phyloP scores from a whole-genome alignment of 2,113 vertebrate species.

The Eupsittula cactorum region DNA sequence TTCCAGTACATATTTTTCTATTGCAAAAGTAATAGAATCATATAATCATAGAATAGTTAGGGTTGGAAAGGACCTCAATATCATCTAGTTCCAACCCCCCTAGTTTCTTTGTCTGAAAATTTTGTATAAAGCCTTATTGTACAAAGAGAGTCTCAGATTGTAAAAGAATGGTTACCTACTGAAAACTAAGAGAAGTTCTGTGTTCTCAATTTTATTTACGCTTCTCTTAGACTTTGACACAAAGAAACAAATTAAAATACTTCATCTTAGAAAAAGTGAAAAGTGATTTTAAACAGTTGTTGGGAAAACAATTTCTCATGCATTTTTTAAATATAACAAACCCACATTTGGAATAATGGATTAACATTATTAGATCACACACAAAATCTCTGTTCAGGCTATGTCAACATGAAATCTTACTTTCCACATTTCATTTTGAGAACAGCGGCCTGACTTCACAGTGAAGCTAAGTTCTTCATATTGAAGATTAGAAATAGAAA shows the following conservation, averaged over 20 bases:
- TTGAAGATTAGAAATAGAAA: background rate
- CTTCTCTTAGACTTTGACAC: slow-evolving; percentile 13
- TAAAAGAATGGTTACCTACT: background rate
- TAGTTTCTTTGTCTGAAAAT: background rate
- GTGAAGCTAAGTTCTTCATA: background rate
- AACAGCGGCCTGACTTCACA: background rate
- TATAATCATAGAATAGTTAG: too few species aligned
- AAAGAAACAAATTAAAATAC: background rate
- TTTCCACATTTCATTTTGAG: background rate
- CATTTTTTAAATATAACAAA: background rate
- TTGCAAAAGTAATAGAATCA: background rate
- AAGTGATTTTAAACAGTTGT: background rate
- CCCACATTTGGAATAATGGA: background rate
- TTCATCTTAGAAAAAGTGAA: background rate
- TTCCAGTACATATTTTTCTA: background rate
- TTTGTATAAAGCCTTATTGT: background rate
- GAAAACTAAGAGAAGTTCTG: slow-evolving; percentile 20
- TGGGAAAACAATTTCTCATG: background rate
- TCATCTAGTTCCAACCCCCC: too few species aligned
- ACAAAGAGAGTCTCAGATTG: background rate
- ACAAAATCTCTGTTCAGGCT: background rate
- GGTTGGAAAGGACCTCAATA: too few species aligned
- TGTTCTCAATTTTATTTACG: slow-evolving; percentile 24
- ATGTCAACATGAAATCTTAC: background rate
- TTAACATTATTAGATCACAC: background rate